These are phyloP conservation scores for Dinothrombium tinctorium DNA, from an alignment of 1,140 invertebrate species.

Conservation along the genomic window DNA sequence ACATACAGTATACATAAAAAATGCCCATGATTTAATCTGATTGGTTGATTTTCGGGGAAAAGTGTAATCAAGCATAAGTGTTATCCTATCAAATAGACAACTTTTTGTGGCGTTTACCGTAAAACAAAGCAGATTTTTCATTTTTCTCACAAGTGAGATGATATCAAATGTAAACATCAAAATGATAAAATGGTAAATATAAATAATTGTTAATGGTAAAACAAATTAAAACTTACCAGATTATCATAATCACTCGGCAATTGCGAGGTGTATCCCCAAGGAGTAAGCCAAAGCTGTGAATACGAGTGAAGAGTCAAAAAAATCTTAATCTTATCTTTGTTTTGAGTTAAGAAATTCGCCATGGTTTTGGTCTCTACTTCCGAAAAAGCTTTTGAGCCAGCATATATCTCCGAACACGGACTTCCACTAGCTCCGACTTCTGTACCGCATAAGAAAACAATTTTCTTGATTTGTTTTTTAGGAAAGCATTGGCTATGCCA, in stretches of 20 bases:
- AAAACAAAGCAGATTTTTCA: no score
- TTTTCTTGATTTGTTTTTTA: neutral
- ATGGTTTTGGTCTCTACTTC: conserved; percentile 19
- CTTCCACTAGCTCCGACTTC: conserved; percentile 17
- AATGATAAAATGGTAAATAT: no score
- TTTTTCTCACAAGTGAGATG: no score
- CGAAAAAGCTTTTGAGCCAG: conserved; percentile 16
- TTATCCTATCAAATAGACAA: no score
- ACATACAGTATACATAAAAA: no score
- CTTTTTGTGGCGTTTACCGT: no score
- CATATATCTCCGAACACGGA: conserved; percentile 15
- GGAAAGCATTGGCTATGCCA: neutral
- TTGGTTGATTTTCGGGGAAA: no score
- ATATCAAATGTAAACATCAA: no score
- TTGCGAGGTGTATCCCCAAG: conserved; percentile 1
- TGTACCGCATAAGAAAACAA: conserved; percentile 9
- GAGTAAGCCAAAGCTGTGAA: conserved; percentile 20
- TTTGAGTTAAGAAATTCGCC: conserved; percentile 13
- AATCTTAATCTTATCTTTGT: conserved; percentile 7
- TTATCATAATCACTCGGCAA: neutral
- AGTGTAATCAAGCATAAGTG: no score
- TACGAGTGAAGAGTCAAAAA: conserved; percentile 16
- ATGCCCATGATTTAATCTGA: no score
- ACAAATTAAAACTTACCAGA: conserved; percentile 35
- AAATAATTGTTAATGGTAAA: no score